Conservation (phyloP, 2,888 invertebrate genomes). For the Dorcus parallelipipedus region DNA sequence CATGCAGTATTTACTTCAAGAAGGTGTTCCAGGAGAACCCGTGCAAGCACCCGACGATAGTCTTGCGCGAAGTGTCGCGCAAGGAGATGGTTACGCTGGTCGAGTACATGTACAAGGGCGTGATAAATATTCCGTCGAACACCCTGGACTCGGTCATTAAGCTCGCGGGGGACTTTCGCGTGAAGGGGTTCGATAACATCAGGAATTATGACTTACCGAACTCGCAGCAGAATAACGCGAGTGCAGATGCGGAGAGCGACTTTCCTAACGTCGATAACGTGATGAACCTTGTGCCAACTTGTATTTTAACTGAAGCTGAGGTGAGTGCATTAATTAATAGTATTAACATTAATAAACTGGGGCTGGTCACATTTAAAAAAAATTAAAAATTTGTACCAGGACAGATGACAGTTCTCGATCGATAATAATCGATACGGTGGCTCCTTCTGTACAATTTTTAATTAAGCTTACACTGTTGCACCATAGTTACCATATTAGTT, state of each 20-base stretch:
- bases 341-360: too few species aligned
- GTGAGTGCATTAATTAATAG: neutral
- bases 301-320: slow-evolving; percentile 13
- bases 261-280: slow-evolving; percentile 2
- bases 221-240: slow-evolving; percentile 1
- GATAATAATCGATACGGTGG: too few species aligned
- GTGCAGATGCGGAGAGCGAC: neutral
- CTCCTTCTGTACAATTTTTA: too few species aligned
- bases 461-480: too few species aligned
- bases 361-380: too few species aligned
- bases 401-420: too few species aligned
- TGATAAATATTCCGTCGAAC: slow-evolving; percentile 63
- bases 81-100: slow-evolving; percentile 65
- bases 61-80: slow-evolving; percentile 64
- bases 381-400: too few species aligned
- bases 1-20: slow-evolving; percentile 74
- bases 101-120: slow-evolving; percentile 71
- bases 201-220: slow-evolving; percentile 5
- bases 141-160: slow-evolving; percentile 63
- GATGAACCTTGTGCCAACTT: slow-evolving; percentile 15
- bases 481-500: too few species aligned
- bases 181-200: slow-evolving; percentile 55
- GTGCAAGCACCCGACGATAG: slow-evolving; percentile 70
- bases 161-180: slow-evolving; percentile 65
- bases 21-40: slow-evolving; percentile 72